A percentile compares a stretch with the other conserved stretches of the same genome.
Conservation (phyloP, 1,140 invertebrate genomes). For the Macrocentrus cingulum region DNA sequence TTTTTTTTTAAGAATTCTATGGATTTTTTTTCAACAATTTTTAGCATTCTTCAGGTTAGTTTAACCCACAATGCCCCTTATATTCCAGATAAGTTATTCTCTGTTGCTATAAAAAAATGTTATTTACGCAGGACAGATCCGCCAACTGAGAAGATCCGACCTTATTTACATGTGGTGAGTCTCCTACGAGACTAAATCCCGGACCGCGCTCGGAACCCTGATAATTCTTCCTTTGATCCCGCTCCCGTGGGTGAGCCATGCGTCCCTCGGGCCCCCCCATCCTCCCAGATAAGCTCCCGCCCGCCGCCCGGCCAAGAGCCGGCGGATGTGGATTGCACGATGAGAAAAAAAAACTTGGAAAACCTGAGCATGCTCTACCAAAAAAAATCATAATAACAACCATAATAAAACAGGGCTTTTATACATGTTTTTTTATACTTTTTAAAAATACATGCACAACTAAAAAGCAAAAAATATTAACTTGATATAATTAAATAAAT, state of each 20-base stretch:
- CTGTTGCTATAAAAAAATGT: constrained; percentile 55
- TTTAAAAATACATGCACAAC: no score
- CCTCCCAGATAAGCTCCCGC: constrained; percentile 33
- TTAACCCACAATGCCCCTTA: not conserved
- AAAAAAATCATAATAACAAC: no score
- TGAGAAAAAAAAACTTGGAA: constrained; percentile 30
- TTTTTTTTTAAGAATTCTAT: no score
- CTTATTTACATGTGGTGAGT: constrained; percentile 62
- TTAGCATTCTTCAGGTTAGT: no score
- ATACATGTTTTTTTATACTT: no score
- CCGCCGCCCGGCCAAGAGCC: constrained; percentile 24
- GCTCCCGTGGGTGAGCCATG: constrained; percentile 46
- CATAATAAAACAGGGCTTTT: no score
- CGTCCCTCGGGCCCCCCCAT: constrained; percentile 22
- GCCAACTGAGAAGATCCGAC: constrained; percentile 39
- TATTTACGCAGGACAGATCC: constrained; percentile 54
- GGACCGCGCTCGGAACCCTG: constrained; percentile 55
- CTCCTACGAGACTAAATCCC: constrained; percentile 60
- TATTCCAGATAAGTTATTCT: constrained; percentile 41
- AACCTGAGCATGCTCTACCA: constrained; percentile 23
- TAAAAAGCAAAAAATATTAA: no score
- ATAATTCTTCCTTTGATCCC: constrained; percentile 62
- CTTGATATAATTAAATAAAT: no score
- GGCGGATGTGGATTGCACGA: not conserved
- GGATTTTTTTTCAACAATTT: no score